Base-by-base conservation (phyloP, 64 coral and sea anemone species). In the Actinia equina region DNA sequence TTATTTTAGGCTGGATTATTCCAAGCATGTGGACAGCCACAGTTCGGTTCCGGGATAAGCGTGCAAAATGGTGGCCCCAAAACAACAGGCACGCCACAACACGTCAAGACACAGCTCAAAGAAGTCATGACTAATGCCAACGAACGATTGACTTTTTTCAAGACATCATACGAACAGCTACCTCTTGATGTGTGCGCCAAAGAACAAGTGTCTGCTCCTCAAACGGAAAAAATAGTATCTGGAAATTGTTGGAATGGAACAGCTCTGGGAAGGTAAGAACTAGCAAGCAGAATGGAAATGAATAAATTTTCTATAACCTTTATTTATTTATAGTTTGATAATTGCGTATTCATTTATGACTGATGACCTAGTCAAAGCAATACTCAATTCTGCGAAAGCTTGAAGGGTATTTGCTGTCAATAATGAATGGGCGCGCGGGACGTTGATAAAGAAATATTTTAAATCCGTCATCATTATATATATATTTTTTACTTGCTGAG, bases 221-320 rank as follows among this genome's bases (percentile, higher is more conserved):
- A 17, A 58, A 63, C 52, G 53, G 53, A 63, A 59, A 85, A 85
- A 7, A 54, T 57, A 7, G 55, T 43, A 5, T 20, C 27, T 81
- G 80, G 59, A 57, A 42, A 84, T 41, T 92, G 91, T 43, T 92
- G 91, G 91, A 92, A 92, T 92, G 91, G 91, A 58, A 92, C 91
- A 53, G 80, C 91, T 44, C 57, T 77, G 52, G 83, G 27, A 70
- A 77, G 42, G 91, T 92, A 79, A 88, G 82, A 56, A 84, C n/a
- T 22, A 5, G 19, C 20, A 12, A 26, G 25, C 69, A 30, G 12
- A 3, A 25, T 15, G 69, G 13, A 41, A 14, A 4, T 10, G 69
- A 74, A 13, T 14, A 74, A 42, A 30, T 14, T 12, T 41, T 10
- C 23, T 26, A 74, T 27, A 37, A 30, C 69, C 7, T 74, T 74